These are phyloP conservation scores for Beris morrisii DNA, from an alignment of 2,888 invertebrate species.

Conservation along the genomic window DNA sequence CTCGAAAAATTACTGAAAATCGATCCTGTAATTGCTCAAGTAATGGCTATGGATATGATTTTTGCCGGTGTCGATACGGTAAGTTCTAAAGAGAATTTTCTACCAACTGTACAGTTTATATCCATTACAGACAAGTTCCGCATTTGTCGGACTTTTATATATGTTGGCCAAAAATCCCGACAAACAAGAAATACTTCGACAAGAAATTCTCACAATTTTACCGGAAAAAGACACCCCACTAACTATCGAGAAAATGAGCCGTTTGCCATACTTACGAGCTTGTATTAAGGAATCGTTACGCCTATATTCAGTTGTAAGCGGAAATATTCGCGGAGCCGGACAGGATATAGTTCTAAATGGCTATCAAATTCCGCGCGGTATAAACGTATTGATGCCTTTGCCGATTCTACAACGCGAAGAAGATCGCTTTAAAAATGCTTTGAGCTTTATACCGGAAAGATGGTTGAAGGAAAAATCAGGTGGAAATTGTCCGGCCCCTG, in stretches of 20 bases:
- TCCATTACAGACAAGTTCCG: conserved; percentile 55
- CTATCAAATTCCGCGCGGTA: conserved; percentile 66
- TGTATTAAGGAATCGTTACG: conserved; percentile 75
- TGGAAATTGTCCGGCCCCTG: conserved; percentile 42
- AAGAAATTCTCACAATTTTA: conserved; percentile 59
- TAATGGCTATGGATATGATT: conserved; percentile 73
- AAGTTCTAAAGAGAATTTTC: conserved; percentile 42
- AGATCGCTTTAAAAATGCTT: conserved; percentile 64
- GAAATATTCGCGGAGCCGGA: conserved; percentile 61
- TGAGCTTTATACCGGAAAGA: conserved; percentile 72
- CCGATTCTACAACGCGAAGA: conserved; percentile 63
- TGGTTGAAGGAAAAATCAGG: conserved; percentile 61
- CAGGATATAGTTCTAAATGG: conserved; percentile 65
- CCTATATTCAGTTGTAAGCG: conserved; percentile 63
- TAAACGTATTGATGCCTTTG: conserved; percentile 75
- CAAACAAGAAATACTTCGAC: conserved; percentile 52
- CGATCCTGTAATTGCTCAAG: conserved; percentile 64
- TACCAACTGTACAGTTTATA: too few relatives aligned
- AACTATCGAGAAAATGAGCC: conserved; percentile 56
- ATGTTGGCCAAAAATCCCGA: too few relatives aligned
- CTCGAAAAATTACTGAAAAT: conserved; percentile 65
- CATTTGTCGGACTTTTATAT: conserved; percentile 46
- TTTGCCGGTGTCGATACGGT: conserved; percentile 75
- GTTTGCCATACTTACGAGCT: conserved; percentile 67
- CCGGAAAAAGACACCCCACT: conserved; percentile 54